phyloP scores from a whole-genome alignment of 2,888 invertebrate genomes.

The Unio pictorum region DNA sequence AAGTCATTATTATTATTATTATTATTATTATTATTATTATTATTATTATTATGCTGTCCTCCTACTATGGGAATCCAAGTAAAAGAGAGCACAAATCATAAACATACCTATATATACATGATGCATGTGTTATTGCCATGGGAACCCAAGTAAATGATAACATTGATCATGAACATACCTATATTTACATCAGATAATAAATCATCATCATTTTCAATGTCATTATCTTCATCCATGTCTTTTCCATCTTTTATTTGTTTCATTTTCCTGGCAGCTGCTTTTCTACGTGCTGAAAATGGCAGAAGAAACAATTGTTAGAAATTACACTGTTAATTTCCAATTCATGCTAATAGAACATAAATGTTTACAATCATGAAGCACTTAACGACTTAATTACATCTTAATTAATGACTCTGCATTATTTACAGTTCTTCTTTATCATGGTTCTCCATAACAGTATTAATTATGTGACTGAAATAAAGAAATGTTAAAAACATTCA shows the following conservation, averaged over 20 bases:
- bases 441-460: too few species aligned
- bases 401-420: too few species aligned
- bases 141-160: neutral
- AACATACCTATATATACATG: conserved; percentile 29
- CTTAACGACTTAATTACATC: too few species aligned
- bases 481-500: too few species aligned
- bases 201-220: conserved; percentile 59
- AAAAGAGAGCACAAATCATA: conserved; percentile 1
- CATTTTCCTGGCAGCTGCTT: conserved; percentile 63
- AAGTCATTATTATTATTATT: too few species aligned
- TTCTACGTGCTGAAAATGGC: conserved; percentile 57
- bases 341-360: too few species aligned
- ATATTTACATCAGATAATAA: conserved; percentile 51
- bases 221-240: conserved; percentile 60
- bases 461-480: too few species aligned
- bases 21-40: too few species aligned
- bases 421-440: too few species aligned
- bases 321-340: too few species aligned
- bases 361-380: too few species aligned
- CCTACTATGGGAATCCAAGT: neutral
- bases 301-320: neutral
- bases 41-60: neutral
- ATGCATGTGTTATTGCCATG: too few species aligned
- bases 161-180: conserved; percentile 22
- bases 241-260: conserved; percentile 62